A percentile compares a stretch with the other conserved stretches of the same genome.
Evolutionary conservation across 2,888 invertebrate species (phyloP).

Genomic region (Gibbula magus): DNA sequence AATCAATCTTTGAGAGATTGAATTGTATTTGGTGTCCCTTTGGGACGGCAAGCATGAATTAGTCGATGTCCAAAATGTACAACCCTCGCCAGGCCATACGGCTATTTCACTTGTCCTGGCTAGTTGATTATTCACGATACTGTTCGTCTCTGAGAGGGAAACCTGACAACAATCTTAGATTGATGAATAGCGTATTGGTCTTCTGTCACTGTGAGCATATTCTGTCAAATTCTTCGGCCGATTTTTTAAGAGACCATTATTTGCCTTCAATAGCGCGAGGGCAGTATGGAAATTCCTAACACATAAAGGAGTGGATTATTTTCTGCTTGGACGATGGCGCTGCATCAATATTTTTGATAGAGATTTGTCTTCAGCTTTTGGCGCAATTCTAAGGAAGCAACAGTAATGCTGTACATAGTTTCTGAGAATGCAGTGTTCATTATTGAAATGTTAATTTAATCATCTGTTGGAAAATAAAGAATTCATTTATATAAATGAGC

Average conservation of each 20-base stretch:
- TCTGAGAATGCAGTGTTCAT: too few species aligned
- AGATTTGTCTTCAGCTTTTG: not conserved
- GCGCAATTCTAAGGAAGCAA: too few species aligned
- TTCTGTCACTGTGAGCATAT: not conserved
- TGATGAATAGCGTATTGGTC: constrained; percentile 19
- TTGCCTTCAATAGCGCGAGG: not conserved
- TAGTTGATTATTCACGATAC: not conserved
- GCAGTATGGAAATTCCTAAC: not conserved
- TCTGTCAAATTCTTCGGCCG: constrained; percentile 17
- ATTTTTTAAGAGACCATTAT: constrained; percentile 15
- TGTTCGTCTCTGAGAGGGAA: not conserved
- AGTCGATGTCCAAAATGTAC: not conserved
- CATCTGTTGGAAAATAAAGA: too few species aligned
- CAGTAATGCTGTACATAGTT: too few species aligned
- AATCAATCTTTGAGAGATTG: constrained; percentile 4
- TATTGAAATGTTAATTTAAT: too few species aligned
- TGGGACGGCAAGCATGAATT: not conserved
- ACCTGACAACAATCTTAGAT: not conserved
- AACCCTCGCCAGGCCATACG: not conserved
- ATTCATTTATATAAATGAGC: too few species aligned
- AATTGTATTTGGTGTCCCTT: not conserved
- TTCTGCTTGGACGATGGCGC: constrained; percentile 2
- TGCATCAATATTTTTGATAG: not conserved
- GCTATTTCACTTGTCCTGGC: too few species aligned
- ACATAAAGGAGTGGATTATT: not conserved